These are phyloP conservation scores for Lucilia sericata DNA, from an alignment of 1,140 invertebrate genomes.

Conservation along the genomic window DNA sequence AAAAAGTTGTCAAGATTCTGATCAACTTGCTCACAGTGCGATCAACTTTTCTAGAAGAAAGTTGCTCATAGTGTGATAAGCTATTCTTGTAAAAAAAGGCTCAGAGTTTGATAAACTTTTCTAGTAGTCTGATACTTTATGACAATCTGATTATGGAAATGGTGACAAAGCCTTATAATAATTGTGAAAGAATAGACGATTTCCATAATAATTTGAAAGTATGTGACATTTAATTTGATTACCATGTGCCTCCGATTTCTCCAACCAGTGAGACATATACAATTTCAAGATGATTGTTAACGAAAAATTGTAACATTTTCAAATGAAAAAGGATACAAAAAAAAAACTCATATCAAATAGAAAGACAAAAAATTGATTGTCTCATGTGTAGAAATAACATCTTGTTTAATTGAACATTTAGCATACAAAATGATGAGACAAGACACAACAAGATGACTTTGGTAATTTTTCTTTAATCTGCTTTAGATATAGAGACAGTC, in stretches of 20 bases:
- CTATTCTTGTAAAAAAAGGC: no score
- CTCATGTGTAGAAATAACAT: conserved; percentile 44
- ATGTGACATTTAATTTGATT: no score
- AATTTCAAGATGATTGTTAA: conserved; percentile 1
- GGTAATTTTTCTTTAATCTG: conserved; percentile 9
- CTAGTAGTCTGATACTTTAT: no score
- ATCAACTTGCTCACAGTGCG: no score
- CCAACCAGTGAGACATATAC: background rate
- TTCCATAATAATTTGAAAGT: no score
- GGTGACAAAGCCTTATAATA: no score
- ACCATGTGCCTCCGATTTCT: background rate
- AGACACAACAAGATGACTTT: conserved; percentile 29
- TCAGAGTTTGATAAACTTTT: no score
- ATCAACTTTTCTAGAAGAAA: no score
- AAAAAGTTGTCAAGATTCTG: no score
- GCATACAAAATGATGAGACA: conserved; percentile 44
- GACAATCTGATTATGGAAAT: no score
- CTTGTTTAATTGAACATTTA: conserved; percentile 44
- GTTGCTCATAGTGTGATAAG: no score
- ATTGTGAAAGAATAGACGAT: no score
- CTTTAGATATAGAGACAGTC: background rate
- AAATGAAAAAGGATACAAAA: background rate
- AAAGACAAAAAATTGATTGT: background rate
- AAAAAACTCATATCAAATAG: background rate
- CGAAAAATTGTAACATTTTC: conserved; percentile 21